Evolutionary conservation across 2,888 invertebrate species (phyloP).

Genomic region (Sceliomorpha sp.): DNA sequence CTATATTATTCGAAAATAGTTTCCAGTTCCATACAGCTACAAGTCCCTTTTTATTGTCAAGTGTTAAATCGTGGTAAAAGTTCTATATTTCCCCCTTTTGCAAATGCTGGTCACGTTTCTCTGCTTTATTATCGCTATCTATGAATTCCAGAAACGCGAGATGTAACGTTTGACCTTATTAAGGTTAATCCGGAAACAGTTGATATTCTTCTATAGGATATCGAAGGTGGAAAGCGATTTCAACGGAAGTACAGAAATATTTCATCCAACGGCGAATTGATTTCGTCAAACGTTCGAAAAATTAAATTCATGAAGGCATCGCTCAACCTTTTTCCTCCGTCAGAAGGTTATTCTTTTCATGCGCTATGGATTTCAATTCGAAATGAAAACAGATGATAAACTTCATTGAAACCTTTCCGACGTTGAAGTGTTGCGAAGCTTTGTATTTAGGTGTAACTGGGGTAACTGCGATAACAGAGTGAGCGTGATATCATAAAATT

Average conservation of each 20-base stretch:
- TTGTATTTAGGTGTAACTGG: no score
- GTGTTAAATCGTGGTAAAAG: slow-evolving; percentile 30
- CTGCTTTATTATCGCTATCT: slow-evolving; percentile 35
- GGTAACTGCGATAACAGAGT: no score
- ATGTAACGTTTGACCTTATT: slow-evolving; percentile 38
- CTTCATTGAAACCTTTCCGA: neutral
- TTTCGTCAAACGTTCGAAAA: slow-evolving; percentile 6
- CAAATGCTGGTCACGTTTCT: slow-evolving; percentile 37
- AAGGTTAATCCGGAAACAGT: slow-evolving; percentile 17
- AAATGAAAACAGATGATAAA: slow-evolving; percentile 3
- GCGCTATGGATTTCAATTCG: neutral
- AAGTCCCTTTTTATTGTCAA: slow-evolving; percentile 26
- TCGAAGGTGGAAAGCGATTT: slow-evolving; percentile 23
- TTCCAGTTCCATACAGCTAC: slow-evolving; percentile 18
- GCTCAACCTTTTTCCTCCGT: slow-evolving; percentile 3
- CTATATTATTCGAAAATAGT: slow-evolving; percentile 22
- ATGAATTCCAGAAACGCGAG: slow-evolving; percentile 28
- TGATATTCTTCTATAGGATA: slow-evolving; percentile 15
- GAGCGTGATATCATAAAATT: no score
- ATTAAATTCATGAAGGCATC: neutral
- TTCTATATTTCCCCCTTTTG: slow-evolving; percentile 25
- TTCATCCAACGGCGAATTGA: slow-evolving; percentile 9
- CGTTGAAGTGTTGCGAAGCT: neutral
- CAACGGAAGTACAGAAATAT: slow-evolving; percentile 8
- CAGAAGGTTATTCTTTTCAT: slow-evolving; percentile 6